Percentiles rank a stretch among this genome's conserved stretches.
Conservation (phyloP, 2,797 vertebrate genomes). For the Gila robusta region DNA sequence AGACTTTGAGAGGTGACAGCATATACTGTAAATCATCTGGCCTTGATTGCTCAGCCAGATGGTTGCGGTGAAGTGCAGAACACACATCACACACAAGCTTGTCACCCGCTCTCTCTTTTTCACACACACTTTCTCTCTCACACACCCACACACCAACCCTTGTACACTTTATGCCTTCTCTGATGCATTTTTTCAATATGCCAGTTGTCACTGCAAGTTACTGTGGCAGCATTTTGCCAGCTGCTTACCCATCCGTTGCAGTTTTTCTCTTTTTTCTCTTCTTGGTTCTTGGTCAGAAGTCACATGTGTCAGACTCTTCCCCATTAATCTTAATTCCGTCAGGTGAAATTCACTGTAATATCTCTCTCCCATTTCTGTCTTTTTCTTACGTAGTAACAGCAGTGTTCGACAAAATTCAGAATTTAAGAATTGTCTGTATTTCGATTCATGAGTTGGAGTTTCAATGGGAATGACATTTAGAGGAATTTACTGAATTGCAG, state of each 20-base stretch:
- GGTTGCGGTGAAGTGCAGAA: conserved; percentile 10
- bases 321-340: conserved; percentile 37
- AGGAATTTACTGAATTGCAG: neutral
- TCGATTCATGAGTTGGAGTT: neutral
- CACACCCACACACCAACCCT: conserved; percentile 34
- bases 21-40: conserved; percentile 31
- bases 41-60: conserved; percentile 45
- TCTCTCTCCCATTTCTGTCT: neutral
- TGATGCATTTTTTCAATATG: conserved; percentile 36
- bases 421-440: neutral
- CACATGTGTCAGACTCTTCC: conserved; percentile 30
- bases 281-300: conserved; percentile 22
- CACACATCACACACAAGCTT: conserved; percentile 44
- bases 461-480: neutral
- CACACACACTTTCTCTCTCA: neutral
- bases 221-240: conserved; percentile 35
- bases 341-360: conserved; percentile 4
- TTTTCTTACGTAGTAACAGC: neutral
- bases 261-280: conserved; percentile 9
- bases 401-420: neutral
- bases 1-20: conserved; percentile 40
- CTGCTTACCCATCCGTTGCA: conserved; percentile 22
- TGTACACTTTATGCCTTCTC: conserved; percentile 20
- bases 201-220: conserved; percentile 44
- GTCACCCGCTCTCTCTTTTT: conserved; percentile 40